phyloP scores from a whole-genome alignment of 2,888 invertebrate genomes.

The Lycocerus yunnanus region DNA sequence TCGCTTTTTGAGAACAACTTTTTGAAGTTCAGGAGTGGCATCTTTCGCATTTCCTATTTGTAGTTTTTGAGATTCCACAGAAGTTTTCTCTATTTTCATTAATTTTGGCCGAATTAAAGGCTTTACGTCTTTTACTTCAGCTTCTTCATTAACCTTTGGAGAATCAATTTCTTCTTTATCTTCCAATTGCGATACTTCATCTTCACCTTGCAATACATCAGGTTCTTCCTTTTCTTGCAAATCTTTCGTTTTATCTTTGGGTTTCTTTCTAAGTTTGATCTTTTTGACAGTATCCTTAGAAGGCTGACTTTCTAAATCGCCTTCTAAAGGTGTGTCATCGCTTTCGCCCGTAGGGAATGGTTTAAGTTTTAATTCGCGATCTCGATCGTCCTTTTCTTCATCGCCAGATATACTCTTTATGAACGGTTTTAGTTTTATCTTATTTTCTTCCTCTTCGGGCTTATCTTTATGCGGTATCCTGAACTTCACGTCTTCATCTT shows the following conservation, averaged over 20 bases:
- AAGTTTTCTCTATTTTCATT: slow-evolving; percentile 23
- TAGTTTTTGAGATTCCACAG: slow-evolving; percentile 41
- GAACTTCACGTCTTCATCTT: slow-evolving; percentile 55
- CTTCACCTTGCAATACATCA: neutral
- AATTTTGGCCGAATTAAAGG: slow-evolving; percentile 40
- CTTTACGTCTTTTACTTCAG: slow-evolving; percentile 37
- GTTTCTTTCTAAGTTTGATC: slow-evolving; percentile 43
- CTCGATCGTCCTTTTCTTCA: slow-evolving; percentile 48
- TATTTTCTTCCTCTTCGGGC: slow-evolving; percentile 48
- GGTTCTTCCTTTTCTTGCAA: slow-evolving; percentile 2
- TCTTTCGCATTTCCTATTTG: slow-evolving; percentile 26
- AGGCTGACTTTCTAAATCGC: neutral
- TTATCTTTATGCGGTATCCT: slow-evolving; percentile 41
- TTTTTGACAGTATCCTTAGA: slow-evolving; percentile 13
- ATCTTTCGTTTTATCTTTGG: slow-evolving; percentile 32
- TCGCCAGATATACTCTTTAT: slow-evolving; percentile 39
- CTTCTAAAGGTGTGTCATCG: neutral
- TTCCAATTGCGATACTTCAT: slow-evolving; percentile 10
- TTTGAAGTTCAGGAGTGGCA: slow-evolving; percentile 43
- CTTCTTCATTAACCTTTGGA: slow-evolving; percentile 38
- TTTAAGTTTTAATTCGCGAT: slow-evolving; percentile 21
- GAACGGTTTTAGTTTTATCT: slow-evolving; percentile 50
- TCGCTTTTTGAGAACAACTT: slow-evolving; percentile 52
- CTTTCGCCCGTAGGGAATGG: neutral
- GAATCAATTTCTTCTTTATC: slow-evolving; percentile 40